Conservation (phyloP, 2,888 invertebrate species). For the Epicampocera succincta region DNA sequence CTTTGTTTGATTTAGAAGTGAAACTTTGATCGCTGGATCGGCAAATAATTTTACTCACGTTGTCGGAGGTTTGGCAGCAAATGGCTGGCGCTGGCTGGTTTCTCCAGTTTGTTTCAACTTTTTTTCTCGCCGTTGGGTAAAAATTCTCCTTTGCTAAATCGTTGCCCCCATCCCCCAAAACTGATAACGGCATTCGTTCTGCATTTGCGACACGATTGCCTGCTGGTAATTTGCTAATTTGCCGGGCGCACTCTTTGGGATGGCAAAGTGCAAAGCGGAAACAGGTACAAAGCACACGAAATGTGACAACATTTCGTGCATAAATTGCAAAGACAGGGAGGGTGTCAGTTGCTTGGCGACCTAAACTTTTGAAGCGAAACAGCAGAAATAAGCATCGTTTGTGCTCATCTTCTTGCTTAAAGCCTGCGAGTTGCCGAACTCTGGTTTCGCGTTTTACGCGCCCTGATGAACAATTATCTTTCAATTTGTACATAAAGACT, state of each 20-base stretch:
- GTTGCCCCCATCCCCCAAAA: too few species aligned
- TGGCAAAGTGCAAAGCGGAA: not conserved
- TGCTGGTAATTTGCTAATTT: too few species aligned
- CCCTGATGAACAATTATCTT: conserved; percentile 62
- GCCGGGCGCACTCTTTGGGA: not conserved
- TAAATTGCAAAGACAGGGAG: conserved; percentile 38
- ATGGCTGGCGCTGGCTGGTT: too few species aligned
- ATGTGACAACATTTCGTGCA: conserved; percentile 23
- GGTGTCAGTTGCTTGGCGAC: conserved; percentile 17
- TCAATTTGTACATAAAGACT: conserved; percentile 63
- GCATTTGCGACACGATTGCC: too few species aligned
- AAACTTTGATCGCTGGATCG: too few species aligned
- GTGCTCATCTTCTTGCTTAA: not conserved
- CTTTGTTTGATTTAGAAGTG: too few species aligned
- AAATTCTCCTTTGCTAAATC: too few species aligned
- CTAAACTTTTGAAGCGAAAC: conserved; percentile 9
- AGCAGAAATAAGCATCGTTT: conserved; percentile 1
- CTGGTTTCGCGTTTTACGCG: conserved; percentile 36
- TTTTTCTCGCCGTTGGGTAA: too few species aligned
- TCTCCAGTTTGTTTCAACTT: too few species aligned
- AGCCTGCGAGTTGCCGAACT: not conserved
- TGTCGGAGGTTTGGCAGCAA: too few species aligned
- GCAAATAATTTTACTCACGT: too few species aligned
- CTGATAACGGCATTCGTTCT: too few species aligned
- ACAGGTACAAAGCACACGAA: not conserved